Base-by-base conservation (phyloP, 2,888 invertebrate species). In the Eupithecia subumbrata region DNA sequence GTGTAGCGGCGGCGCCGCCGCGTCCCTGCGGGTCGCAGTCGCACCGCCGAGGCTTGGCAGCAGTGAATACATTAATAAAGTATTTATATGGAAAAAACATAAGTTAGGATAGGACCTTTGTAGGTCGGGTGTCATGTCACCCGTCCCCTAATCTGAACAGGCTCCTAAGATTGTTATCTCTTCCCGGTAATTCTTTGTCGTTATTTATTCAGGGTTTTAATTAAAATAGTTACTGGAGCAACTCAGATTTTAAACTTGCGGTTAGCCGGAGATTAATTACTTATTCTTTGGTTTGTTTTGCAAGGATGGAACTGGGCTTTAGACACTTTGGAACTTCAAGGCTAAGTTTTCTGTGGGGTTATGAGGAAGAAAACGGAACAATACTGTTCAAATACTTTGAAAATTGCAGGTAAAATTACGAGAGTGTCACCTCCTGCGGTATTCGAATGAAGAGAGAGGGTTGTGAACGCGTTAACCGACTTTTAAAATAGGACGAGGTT, bases 171-270 rank as follows among this genome's bases (percentile, higher is more conserved):
- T 82, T 78, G 77, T 75, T 75, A 77, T 77, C 73, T 67, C 69
- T 34, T 72, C 72, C 72, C 60, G 45, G 68, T 68, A 68, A 76
- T 80, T 80, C 80, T 80, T 80, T 82, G 81, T 82, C 79, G 75
- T 80, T 80, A 82, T 80, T 80, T 79, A 79, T 76, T 78, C 79
- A 79, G 75, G 80, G 76, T 79, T 81, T 83, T 83, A 83, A 83
- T 83, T 83, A 83, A 83, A 83, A 83, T 83, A 83, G 83, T 83
- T 82, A 69, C 45, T 48, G 22, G 77, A 79, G 74, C 78, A 45
- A 56, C 72, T 71, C 73, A 67, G 72, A 68, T 76, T 78, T 75
- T 52, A 72, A 79, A 79, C 71, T 77, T 77, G 77, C 71, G 73
- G 75, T 75, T 75, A 77, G 75, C 77, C 71, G 45, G 63, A 75